Evolutionary conservation across 2,888 invertebrate species (phyloP).

Genomic region (Caprella mutica): DNA sequence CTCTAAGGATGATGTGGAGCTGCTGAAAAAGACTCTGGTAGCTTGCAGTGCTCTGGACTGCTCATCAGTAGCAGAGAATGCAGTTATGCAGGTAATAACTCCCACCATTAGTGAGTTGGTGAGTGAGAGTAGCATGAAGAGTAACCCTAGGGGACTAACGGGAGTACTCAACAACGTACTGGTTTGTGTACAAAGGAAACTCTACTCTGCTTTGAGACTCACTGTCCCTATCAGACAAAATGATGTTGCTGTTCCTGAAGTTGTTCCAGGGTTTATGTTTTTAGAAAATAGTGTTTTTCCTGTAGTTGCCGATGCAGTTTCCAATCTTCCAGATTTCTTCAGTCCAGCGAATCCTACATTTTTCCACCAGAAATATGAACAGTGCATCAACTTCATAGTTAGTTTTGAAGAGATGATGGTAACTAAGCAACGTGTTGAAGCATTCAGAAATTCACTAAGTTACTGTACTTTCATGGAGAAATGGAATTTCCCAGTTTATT

Average conservation of each 20-base stretch:
- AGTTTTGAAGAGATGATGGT: conserved; percentile 57
- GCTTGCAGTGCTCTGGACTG: not conserved
- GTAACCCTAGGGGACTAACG: conserved; percentile 1
- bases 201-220: not conserved
- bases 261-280: conserved; percentile 57
- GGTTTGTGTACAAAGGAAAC: not conserved
- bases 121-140: not conserved
- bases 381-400: conserved; percentile 62
- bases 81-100: not conserved
- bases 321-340: conserved; percentile 66
- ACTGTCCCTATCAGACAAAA: not conserved
- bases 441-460: conserved; percentile 55
- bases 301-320: conserved; percentile 52
- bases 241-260: too few species aligned
- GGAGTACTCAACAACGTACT: not conserved
- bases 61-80: not conserved
- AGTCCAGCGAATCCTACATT: conserved; percentile 83
- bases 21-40: conserved; percentile 1
- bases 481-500: conserved; percentile 94
- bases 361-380: conserved; percentile 68
- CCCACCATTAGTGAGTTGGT: not conserved
- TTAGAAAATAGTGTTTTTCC: conserved; percentile 78
- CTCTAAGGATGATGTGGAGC: too few species aligned
- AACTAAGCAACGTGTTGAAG: conserved; percentile 48
- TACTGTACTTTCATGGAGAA: conserved; percentile 68